These are phyloP conservation scores for Cryptomyrus ogoouensis DNA, from an alignment of 2,113 vertebrate species.

Conservation along the genomic window DNA sequence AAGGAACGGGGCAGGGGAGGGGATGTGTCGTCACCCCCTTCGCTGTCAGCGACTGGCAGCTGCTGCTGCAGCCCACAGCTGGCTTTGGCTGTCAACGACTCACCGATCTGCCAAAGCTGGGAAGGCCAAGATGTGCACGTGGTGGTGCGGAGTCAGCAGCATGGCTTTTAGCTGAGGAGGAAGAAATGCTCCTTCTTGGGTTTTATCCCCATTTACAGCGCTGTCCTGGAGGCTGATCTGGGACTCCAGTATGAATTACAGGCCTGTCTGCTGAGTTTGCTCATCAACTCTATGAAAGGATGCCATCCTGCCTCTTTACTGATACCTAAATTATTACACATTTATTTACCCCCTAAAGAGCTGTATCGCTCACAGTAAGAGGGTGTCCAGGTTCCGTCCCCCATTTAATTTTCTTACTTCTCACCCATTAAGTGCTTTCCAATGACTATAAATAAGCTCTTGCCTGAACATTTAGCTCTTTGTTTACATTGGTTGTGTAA, in stretches of 20 bases:
- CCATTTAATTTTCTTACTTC: neutral
- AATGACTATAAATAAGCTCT: neutral
- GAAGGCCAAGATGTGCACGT: neutral
- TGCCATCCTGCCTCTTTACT: neutral
- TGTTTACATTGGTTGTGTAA: neutral
- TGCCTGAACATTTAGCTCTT: neutral
- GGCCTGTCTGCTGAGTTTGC: neutral
- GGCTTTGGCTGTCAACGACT: neutral
- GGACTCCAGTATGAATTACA: neutral
- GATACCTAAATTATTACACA: neutral
- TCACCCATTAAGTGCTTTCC: neutral
- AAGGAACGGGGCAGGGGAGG: neutral
- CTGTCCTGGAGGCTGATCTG: neutral
- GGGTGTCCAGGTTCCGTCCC: neutral
- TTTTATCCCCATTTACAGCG: neutral
- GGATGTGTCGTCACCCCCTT: neutral
- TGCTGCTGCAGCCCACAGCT: neutral
- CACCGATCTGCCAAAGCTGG: constrained; percentile 14
- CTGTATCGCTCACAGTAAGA: neutral
- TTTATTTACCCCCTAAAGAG: neutral
- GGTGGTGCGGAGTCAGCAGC: constrained; percentile 36
- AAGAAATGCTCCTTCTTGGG: constrained; percentile 22
- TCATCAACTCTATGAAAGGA: neutral
- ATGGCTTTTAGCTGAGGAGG: constrained; percentile 47
- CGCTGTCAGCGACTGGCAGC: neutral